These are phyloP conservation scores for Calyptomena viridis DNA, from an alignment of 2,113 vertebrate genomes.

Conservation along the genomic window DNA sequence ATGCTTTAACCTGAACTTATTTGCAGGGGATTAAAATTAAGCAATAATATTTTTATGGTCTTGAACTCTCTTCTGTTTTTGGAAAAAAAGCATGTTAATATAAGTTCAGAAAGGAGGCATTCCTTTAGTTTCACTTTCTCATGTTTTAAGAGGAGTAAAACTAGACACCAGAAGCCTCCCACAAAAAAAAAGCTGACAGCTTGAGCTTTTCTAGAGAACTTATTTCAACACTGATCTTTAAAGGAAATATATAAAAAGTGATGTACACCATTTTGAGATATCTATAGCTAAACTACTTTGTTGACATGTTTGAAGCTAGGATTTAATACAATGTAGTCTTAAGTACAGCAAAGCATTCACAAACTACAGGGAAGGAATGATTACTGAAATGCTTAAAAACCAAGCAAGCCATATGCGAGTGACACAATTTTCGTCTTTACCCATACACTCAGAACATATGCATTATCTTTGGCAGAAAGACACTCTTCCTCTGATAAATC, in stretches of 20 bases:
- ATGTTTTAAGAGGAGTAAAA: neutral
- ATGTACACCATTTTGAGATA: neutral
- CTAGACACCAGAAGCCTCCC: neutral
- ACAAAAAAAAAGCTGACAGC: neutral
- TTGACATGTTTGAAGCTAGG: neutral
- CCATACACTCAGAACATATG: neutral
- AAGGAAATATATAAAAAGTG: neutral
- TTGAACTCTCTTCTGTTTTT: neutral
- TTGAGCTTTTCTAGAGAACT: neutral
- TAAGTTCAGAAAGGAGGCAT: neutral
- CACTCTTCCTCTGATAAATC: neutral
- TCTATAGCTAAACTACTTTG: neutral
- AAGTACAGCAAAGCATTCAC: neutral
- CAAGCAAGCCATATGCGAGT: neutral
- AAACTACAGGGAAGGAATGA: neutral
- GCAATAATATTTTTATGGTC: neutral
- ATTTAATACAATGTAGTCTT: neutral
- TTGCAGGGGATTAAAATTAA: neutral
- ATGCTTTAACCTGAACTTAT: neutral
- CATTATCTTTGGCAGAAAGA: neutral
- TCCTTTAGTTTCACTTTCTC: neutral
- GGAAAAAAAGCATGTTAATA: neutral
- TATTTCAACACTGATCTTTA: neutral
- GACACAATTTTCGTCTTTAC: neutral
- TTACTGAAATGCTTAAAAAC: neutral